Evolutionary conservation across 2,888 invertebrate species (phyloP).

Genomic region (Uropetala carovei): DNA sequence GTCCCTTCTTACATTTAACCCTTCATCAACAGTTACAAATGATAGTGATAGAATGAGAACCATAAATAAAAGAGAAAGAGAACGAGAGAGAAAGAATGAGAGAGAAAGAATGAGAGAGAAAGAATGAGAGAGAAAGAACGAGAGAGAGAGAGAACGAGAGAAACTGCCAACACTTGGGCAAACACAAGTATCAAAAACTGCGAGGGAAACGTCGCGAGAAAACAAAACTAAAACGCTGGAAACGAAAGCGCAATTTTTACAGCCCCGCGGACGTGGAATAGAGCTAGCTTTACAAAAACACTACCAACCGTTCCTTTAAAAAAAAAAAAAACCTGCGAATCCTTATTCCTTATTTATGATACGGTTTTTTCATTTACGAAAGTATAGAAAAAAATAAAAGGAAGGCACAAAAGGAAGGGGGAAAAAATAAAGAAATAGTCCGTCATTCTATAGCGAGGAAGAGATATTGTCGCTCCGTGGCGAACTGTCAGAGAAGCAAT

Average conservation of each 20-base stretch:
- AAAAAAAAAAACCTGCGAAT: not conserved
- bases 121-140: too few species aligned
- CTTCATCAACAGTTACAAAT: too few species aligned
- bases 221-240: not conserved
- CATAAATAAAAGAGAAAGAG: too few species aligned
- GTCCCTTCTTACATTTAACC: too few species aligned
- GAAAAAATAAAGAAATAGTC: not conserved
- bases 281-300: slow-evolving; percentile 18
- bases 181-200: too few species aligned
- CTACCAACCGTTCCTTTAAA: not conserved
- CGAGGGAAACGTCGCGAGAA: too few species aligned
- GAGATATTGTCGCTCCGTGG: slow-evolving; percentile 16
- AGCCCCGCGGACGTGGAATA: not conserved
- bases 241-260: not conserved
- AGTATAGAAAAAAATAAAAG: not conserved
- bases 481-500: slow-evolving; percentile 17
- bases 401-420: slow-evolving; percentile 8
- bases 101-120: too few species aligned
- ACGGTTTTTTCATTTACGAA: slow-evolving; percentile 1
- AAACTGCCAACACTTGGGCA: too few species aligned
- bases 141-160: too few species aligned
- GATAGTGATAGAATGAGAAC: too few species aligned
- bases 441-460: slow-evolving; percentile 2
- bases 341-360: slow-evolving; percentile 27
- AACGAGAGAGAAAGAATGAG: too few species aligned